Conservation (phyloP, 1,140 invertebrate genomes). For the Musca vetustissima region DNA sequence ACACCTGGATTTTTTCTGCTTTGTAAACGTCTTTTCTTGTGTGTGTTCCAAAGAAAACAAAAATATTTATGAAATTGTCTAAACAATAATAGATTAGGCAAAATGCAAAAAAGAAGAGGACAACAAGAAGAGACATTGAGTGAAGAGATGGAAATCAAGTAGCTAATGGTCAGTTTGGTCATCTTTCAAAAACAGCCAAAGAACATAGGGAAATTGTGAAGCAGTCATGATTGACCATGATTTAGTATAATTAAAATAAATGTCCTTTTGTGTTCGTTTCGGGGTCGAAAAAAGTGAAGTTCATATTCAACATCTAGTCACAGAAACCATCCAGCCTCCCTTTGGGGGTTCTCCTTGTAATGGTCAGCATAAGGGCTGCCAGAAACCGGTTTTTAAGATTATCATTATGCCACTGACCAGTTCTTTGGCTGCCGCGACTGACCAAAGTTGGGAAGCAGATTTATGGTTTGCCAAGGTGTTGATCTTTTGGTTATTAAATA, state of each 20-base stretch:
- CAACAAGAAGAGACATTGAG: neutral
- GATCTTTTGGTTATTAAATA: constrained; percentile 21
- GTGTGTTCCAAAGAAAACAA: neutral
- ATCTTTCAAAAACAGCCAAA: too few relatives aligned
- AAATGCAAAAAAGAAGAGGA: too few relatives aligned
- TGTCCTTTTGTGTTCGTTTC: neutral
- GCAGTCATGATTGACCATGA: neutral
- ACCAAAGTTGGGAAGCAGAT: constrained; percentile 7
- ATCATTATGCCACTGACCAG: neutral
- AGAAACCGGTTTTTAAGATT: constrained; percentile 4
- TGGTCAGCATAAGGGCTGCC: neutral
- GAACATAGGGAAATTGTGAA: too few relatives aligned
- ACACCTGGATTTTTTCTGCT: constrained; percentile 18
- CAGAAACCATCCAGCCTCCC: too few relatives aligned
- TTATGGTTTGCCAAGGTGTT: constrained; percentile 8
- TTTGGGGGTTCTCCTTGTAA: neutral
- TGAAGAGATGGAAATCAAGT: neutral
- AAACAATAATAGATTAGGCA: too few relatives aligned
- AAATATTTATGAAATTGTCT: too few relatives aligned
- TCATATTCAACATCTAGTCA: neutral
- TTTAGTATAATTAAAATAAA: constrained; percentile 20
- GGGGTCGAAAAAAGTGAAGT: constrained; percentile 4
- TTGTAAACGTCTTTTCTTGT: constrained; percentile 16
- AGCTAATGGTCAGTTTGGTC: constrained; percentile 9
- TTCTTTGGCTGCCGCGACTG: neutral